Conservation (phyloP, 1,140 invertebrate species). For the Apis florea region DNA sequence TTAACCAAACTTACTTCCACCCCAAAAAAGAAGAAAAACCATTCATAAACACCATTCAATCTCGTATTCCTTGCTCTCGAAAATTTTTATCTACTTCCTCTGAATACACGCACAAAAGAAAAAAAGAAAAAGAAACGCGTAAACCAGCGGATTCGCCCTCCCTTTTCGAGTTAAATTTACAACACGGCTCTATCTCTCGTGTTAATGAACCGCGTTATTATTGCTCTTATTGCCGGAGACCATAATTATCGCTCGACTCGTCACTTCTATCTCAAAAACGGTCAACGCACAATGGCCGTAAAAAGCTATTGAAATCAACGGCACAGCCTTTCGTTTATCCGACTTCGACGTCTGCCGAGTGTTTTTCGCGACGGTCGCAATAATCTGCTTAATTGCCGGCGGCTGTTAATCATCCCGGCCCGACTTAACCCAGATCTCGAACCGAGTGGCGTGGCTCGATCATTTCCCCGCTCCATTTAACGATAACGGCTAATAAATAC, state of each 20-base stretch:
- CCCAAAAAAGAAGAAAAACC: no score
- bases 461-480: neutral
- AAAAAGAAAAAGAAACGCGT: neutral
- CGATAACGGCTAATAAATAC: slow-evolving; percentile 1
- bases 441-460: neutral
- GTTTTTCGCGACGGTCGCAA: slow-evolving; percentile 10
- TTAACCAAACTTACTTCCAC: neutral
- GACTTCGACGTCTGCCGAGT: neutral
- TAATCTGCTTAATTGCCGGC: slow-evolving; percentile 3
- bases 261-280: neutral
- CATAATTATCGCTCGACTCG: neutral
- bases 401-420: neutral
- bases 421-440: slow-evolving; percentile 3
- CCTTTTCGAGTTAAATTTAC: neutral
- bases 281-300: neutral
- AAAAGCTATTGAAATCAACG: slow-evolving; percentile 2
- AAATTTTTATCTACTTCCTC: neutral
- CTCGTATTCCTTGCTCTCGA: neutral
- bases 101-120: neutral
- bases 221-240: neutral
- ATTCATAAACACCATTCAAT: neutral
- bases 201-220: neutral
- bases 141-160: neutral
- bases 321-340: neutral
- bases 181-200: neutral